phyloP scores from a whole-genome alignment of 2,797 vertebrate genomes.

The Megalops cyprinoides region DNA sequence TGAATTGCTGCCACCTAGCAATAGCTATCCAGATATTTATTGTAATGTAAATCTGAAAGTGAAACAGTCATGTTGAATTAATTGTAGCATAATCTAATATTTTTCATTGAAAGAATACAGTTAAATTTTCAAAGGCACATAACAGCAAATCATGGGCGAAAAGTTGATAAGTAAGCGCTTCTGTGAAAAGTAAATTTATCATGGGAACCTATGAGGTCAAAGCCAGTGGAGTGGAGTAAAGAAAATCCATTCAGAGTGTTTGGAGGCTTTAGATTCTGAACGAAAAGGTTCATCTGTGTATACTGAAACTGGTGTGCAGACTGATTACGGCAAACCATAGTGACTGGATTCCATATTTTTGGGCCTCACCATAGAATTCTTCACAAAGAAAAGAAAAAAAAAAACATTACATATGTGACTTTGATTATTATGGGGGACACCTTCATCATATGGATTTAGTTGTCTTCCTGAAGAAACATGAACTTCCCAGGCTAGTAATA shows the following conservation, averaged over 20 bases:
- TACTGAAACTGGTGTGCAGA: no score
- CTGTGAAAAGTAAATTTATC: neutral
- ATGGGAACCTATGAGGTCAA: neutral
- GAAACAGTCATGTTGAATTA: neutral
- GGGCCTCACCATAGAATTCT: no score
- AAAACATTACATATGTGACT: no score
- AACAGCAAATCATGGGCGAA: neutral
- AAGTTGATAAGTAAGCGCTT: neutral
- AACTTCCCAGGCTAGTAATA: neutral
- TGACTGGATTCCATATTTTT: no score
- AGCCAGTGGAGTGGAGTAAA: neutral
- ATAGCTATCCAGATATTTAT: neutral
- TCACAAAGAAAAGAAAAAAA: neutral
- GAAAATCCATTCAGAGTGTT: neutral
- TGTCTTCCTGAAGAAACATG: conserved; percentile 11
- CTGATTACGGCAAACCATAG: no score
- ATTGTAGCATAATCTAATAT: no score
- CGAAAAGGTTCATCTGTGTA: no score
- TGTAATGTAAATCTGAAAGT: neutral
- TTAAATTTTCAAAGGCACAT: neutral
- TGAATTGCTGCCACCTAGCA: neutral
- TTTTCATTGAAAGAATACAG: neutral
- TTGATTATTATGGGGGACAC: neutral
- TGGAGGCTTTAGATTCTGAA: neutral
- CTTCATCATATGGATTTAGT: conserved; percentile 22